Base-by-base conservation (phyloP, 2,888 invertebrate species). In the Tenthredo distinguenda region DNA sequence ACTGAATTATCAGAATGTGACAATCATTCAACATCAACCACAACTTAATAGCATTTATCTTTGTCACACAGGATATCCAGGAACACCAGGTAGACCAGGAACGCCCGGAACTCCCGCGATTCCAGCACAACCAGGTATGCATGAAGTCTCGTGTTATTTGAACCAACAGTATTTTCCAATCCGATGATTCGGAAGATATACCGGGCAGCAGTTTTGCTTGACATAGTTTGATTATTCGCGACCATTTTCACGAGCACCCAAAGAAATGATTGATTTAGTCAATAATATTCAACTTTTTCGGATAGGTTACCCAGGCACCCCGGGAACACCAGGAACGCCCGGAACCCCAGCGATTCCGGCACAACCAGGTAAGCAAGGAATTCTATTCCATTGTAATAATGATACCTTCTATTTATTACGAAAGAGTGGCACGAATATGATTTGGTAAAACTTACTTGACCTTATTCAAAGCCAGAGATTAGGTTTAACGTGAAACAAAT, bases 321-420 rank as follows among this genome's bases (percentile, higher is more conserved):
- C 91, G 21, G 90, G 91, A n/a, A 1, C 12, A 18, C 84, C 87
- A 47, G 87, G 87, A 81, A 84, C 26, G 15, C 86, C 88, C 10
- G 86, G 87, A 4, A 34, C 72, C 94, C 95, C 62, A 95, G 88
- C 87, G 26, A 77, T 68, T 9, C 88, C 87, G 18, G 86, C 86
- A 47, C 77, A 85, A 7, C 31, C 87, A 72, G 72, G 72, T 31
- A 18, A 15, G 1, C n/a, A 50, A 37, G 5, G 5, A 37, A 37
- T 37, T 1, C 37, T 37, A 37, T 37, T 37, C 37, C 2, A 37
- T 37, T 37, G 37, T 37, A 37, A 37, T 37, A 37, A 37, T 37
- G 2, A 37, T 3, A 37, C 37, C 1, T 37, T 37, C 37, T 2
- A 5, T 37, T 37, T 3, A 37, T 37, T 37, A 5, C 37, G 37